Evolutionary conservation across 1,140 invertebrate genomes (phyloP).

Genomic region (Drosophila leontia): DNA sequence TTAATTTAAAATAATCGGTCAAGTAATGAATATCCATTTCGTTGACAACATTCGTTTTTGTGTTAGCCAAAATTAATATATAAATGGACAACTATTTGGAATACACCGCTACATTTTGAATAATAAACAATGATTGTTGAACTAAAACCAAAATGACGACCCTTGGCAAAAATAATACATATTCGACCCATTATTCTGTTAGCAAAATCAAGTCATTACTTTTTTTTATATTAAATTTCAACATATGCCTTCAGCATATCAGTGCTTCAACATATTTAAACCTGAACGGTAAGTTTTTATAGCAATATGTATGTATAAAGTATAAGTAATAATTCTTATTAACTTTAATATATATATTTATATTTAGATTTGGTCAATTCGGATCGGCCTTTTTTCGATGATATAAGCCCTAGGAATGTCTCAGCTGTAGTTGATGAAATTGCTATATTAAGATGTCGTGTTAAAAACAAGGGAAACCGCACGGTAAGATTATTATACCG

Average conservation of each 20-base stretch:
- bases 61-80: neutral
- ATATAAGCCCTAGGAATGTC: conserved; percentile 92
- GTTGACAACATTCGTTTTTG: neutral
- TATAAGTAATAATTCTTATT: conserved; percentile 61
- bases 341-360: neutral
- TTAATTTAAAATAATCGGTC: neutral
- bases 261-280: conserved; percentile 63
- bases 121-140: conserved; percentile 2
- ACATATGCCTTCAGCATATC: conserved; percentile 65
- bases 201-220: conserved; percentile 59
- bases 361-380: conserved; percentile 67
- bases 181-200: conserved; percentile 21
- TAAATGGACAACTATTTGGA: neutral
- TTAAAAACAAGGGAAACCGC: conserved; percentile 94
- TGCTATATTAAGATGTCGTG: conserved; percentile 92
- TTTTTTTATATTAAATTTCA: conserved; percentile 69
- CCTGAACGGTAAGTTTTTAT: conserved; percentile 58
- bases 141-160: conserved; percentile 7
- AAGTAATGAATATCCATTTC: neutral
- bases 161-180: conserved; percentile 13
- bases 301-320: neutral
- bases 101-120: neutral
- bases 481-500: conserved; percentile 87
- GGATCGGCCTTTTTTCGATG: conserved; percentile 93
- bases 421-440: conserved; percentile 94